Percentiles rank a stretch among this genome's conserved stretches.
Conservation (phyloP, 2,797 vertebrate genomes). For the Octomys mimax region DNA sequence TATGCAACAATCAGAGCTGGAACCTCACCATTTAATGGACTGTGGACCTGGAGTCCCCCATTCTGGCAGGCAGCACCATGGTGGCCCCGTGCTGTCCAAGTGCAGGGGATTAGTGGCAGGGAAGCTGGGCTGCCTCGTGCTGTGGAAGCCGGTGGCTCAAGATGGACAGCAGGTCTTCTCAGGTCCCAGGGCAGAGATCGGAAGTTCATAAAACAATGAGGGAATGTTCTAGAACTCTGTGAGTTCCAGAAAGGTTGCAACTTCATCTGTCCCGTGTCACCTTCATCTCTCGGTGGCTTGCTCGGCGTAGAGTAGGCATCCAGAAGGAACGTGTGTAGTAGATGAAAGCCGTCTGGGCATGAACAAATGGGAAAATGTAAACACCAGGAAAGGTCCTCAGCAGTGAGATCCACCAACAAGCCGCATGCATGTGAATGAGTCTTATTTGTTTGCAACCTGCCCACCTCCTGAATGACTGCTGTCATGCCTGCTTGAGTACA, state of each 20-base stretch:
- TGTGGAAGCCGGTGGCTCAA: neutral
- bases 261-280: accelerated
- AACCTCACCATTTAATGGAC: neutral
- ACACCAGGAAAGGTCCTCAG: neutral
- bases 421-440: neutral
- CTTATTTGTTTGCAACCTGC: constrained; percentile 8
- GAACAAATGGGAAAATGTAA: neutral
- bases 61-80: neutral
- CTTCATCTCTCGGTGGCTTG: neutral
- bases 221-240: neutral
- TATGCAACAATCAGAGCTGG: neutral
- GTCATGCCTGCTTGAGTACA: neutral
- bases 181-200: neutral
- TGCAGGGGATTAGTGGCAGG: neutral
- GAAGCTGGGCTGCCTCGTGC: neutral
- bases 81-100: neutral
- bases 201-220: neutral
- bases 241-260: neutral
- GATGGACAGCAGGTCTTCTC: neutral
- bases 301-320: accelerated
- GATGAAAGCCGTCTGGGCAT: neutral
- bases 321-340: neutral
- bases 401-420: neutral
- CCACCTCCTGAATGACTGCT: neutral
- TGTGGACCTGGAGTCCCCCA: neutral